Evolutionary conservation across 2,888 invertebrate species (phyloP), one percentile per base, ranked within the genome.

Genomic region (Timema cristinae): DNA sequence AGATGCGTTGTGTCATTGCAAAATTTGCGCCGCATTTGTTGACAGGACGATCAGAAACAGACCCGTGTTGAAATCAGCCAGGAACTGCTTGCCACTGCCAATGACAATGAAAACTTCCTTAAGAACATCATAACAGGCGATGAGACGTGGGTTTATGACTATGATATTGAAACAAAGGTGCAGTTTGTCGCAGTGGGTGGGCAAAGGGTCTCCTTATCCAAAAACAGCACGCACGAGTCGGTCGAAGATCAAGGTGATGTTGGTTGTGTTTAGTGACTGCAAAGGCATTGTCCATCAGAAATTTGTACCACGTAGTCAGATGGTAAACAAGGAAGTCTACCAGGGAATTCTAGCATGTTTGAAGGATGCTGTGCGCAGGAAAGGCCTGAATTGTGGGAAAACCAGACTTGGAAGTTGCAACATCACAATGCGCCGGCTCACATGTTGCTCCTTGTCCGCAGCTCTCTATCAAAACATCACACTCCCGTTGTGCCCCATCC

Each of bases 1-100:
- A 50, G 68, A 54, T 54, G 61, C 7, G 32, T n/a, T n/a, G n/a
- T n/a, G n/a, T n/a, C n/a, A n/a, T n/a, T n/a, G n/a, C n/a, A n/a
- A n/a, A n/a, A n/a, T n/a, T n/a, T n/a, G n/a, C n/a, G n/a, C n/a
- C n/a, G n/a, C n/a, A n/a, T n/a, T n/a, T n/a, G n/a, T n/a, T 59
- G n/a, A 11, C n/a, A 5, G 48, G 68, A 67, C 49, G 68, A 7
- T 67, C 68, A 67, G 68, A 67, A 67, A 50, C 68, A 67, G 51
- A 67, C 68, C 49, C 49, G 51, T 67, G 51, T 10, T 68, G 50
- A 68, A 68, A 50, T 68, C 68, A 50, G 51, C 68, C 50, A 67
- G 68, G 68, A 66, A 66, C 16, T 66, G 66, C 66, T 66, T 66
- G 66, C 66, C 48, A 66, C 66, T 66, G 66, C 66, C 50, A 67